Evolutionary conservation across 1,140 invertebrate species (phyloP), one percentile per base, ranked within the genome.

Genomic region (Trinorchestia longiramus): DNA sequence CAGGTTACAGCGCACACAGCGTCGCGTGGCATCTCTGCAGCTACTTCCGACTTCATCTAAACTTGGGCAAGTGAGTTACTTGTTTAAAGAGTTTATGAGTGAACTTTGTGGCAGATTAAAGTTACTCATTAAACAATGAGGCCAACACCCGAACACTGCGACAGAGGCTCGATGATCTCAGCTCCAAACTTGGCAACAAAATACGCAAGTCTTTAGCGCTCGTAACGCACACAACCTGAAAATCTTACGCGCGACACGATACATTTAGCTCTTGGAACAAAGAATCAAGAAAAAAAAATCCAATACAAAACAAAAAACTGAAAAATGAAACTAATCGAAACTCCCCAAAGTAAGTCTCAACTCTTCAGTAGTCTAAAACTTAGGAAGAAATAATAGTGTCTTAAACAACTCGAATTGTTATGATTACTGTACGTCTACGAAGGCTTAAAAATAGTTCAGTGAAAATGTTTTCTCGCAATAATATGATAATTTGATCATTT

Each of bases 21-120:
- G 43, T 28, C 40, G 92, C 47, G 47, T 47, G 92, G 92, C 92
- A 47, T 47, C 92, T 40, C 44, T 45, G 44, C 92, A 45, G 43
- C 92, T 43, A 94, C 92, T 94, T 94, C 92, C 92, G 92, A 94
- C 92, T 94, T 94, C 43, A 94, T 94, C 92, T 94, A 94, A 94
- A 94, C 92, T 94, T 94, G 92, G 92, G 43, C 40, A 47, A 94
- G 92, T 45, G 43, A 94, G 92, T 94, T 94, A 94, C 92, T 43
- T 94, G 92, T 94, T 94, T 44, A 94, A 94, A 94, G 92, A 94
- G 92, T 94, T 94, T 47, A 94, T 94, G 92, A 94, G 92, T 94
- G 43, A 94, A 94, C 41, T 94, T 94, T 23, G 92, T 36, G 92
- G 17, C 43, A 94, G 92, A 94, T 94, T 94, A 94, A 94, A 94